A percentile compares a stretch with the other conserved stretches of the same genome.
phyloP scores from a whole-genome alignment of 2,113 vertebrate species.

The Ariopsis seemanni region DNA sequence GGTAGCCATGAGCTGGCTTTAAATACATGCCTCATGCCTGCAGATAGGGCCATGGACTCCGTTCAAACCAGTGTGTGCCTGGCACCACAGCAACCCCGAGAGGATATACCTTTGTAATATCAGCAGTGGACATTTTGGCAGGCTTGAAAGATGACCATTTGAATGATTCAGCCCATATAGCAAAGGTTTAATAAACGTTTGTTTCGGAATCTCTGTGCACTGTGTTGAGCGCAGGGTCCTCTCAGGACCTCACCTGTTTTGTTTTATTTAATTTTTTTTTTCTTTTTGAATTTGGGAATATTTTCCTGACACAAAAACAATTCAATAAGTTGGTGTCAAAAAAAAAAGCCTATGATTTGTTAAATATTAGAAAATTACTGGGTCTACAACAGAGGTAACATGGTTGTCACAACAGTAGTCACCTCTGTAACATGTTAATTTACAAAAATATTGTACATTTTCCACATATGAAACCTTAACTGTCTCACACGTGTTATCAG shows the following conservation, averaged over 20 bases:
- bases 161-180: constrained; percentile 2
- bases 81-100: constrained; percentile 43
- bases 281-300: neutral
- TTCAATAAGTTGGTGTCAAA: neutral
- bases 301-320: neutral
- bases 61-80: constrained; percentile 45
- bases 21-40: constrained; percentile 47
- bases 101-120: constrained; percentile 53
- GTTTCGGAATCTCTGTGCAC: neutral
- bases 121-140: constrained; percentile 46
- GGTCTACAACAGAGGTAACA: constrained; percentile 12
- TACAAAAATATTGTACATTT: constrained; percentile 67
- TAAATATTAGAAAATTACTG: constrained; percentile 18
- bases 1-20: constrained; percentile 43
- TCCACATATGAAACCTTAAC: constrained; percentile 66
- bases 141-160: constrained; percentile 25
- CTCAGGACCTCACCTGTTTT: neutral
- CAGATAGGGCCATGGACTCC: constrained; percentile 40
- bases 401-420: constrained; percentile 29
- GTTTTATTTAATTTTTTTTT: neutral
- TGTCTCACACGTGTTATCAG: constrained; percentile 62
- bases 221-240: neutral
- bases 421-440: constrained; percentile 55
- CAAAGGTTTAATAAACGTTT: constrained; percentile 17
- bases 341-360: neutral